phyloP scores from a whole-genome alignment of 2,797 vertebrate species.

The Tamandua tetradactyla region DNA sequence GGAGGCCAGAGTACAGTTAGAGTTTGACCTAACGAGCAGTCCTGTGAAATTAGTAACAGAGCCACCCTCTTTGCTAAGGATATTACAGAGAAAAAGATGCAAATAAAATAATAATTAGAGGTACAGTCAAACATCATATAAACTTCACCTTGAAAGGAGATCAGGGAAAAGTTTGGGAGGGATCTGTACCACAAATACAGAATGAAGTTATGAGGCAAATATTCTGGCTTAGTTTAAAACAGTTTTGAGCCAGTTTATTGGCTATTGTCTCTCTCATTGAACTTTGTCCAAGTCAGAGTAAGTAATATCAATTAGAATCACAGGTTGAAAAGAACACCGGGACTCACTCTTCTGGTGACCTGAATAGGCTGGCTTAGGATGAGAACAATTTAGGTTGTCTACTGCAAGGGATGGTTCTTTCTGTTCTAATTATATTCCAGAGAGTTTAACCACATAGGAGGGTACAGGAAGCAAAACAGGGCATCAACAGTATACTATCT shows the following conservation, averaged over 20 bases:
- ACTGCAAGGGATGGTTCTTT: background rate
- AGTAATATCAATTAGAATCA: background rate
- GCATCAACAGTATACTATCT: background rate
- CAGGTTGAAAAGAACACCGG: background rate
- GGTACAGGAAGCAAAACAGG: background rate
- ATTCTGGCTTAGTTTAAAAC: background rate
- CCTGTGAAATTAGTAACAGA: background rate
- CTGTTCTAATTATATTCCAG: background rate
- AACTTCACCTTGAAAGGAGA: background rate
- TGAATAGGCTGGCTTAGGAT: background rate
- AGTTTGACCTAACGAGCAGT: background rate
- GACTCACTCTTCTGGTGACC: background rate
- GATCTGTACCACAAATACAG: background rate
- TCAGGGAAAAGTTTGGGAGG: background rate
- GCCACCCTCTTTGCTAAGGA: background rate
- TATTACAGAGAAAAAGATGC: background rate
- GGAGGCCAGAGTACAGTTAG: background rate
- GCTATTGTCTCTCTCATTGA: background rate
- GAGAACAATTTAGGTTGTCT: background rate
- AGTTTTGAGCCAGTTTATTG: background rate
- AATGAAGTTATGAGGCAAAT: background rate
- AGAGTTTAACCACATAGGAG: background rate
- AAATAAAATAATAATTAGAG: conserved; percentile 30
- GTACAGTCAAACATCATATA: background rate
- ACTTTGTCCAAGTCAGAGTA: conserved; percentile 20